A percentile compares a stretch with the other conserved stretches of the same genome.
Evolutionary conservation across 2,797 vertebrate genomes (phyloP).

Genomic region (Pseudomugil gertrudae): DNA sequence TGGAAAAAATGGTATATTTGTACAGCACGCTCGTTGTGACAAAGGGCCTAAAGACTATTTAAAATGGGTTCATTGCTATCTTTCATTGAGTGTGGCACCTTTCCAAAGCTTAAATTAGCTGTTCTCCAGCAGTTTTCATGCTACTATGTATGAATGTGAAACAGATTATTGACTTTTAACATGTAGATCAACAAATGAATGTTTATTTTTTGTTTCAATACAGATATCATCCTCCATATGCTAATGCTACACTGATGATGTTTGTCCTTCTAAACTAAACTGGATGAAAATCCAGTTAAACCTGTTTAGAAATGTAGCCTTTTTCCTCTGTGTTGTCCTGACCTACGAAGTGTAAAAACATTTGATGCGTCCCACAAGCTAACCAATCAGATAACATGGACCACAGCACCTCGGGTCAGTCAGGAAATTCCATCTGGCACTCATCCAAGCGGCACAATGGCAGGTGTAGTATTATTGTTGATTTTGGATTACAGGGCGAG

Average conservation of each 20-base stretch:
- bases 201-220: background rate
- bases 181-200: background rate
- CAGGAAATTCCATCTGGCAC: conserved; percentile 61
- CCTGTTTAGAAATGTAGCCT: conserved; percentile 26
- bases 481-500: conserved; percentile 54
- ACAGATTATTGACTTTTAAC: background rate
- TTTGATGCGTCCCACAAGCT: background rate
- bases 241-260: fast-evolving
- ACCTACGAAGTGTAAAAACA: background rate
- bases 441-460: conserved; percentile 34
- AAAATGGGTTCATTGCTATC: background rate
- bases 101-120: background rate
- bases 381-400: conserved; percentile 54
- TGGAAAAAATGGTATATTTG: no score
- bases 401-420: conserved; percentile 53
- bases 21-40: no score
- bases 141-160: background rate
- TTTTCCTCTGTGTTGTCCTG: conserved; percentile 11
- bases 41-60: background rate
- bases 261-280: background rate
- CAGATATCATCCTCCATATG: background rate
- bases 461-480: conserved; percentile 51
- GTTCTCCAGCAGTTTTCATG: no score
- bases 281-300: conserved; percentile 26
- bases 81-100: background rate